Evolutionary conservation across 2,888 invertebrate species (phyloP), one percentile per base, ranked within the genome.

Genomic region (Drosophila sordidula): DNA sequence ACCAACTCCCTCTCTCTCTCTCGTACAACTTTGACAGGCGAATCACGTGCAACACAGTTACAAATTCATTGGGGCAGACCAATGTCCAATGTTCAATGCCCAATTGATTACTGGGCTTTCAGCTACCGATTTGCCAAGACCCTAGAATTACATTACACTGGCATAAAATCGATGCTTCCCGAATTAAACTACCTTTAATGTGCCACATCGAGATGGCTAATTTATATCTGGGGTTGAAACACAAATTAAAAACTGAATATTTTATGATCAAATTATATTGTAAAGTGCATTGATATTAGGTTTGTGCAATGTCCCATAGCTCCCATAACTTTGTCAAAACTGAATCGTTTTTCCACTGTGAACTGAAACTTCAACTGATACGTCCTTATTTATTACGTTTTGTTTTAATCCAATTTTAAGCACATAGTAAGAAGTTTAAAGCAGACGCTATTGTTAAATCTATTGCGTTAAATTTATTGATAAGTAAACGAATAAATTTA

Each of bases 151-250:
- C 58, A 55, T 57, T 58, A 55, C 46, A 69, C 65, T 77, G 84
- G 80, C 84, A 81, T 32, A 69, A 87, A 87, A 81, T 81, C 80
- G 63, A 81, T 87, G 62, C 14, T 47, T 56, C 38, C 14, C 62
- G 70, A 52, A 67, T 70, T 61, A 56, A 70, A 67, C 57, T 12
- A 25, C 38, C 38, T 18, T 36, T 14, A 26, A 16, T 22, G 25
- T 41, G 49, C 12, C 70, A 26, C 42, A 14, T 38, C 41, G 2
- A 29, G n/a, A 38, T 16, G 47, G 29, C 47, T 45, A 41, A 55
- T 56, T 51, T 39, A 45, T 67, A 34, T 32, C 47, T 2, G 36
- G 18, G 29, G 16, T n/a, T 56, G 4, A 65, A 36, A 29, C 9
- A 32, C 26, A 34, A 47, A 56, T 47, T 46, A 38, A 38, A 14